Percentiles rank a stretch among this genome's conserved stretches.
Evolutionary conservation across 2,797 vertebrate genomes (phyloP).

Genomic region (Pseudomugil tenellus): DNA sequence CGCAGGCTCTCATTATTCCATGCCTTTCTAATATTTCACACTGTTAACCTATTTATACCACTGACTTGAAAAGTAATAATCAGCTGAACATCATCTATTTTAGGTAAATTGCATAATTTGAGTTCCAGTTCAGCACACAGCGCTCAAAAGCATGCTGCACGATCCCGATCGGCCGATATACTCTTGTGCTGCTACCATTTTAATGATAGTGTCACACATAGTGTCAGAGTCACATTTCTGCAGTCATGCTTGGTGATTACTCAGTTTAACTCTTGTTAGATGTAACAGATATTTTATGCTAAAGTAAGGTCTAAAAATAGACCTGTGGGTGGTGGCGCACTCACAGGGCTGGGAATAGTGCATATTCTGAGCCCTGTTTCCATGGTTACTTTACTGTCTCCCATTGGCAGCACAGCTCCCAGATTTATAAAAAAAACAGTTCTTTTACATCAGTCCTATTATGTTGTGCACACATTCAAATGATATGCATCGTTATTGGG

Average conservation of each 20-base stretch:
- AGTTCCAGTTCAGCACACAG: constrained; percentile 1
- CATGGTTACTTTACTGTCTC: constrained; percentile 76
- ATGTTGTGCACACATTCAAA: constrained; percentile 8
- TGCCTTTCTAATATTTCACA: background rate
- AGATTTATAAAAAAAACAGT: constrained; percentile 54
- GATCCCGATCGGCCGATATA: constrained; percentile 10
- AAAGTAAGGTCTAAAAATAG: constrained; percentile 75
- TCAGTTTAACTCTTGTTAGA: constrained; percentile 76
- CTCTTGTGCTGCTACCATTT: constrained; percentile 50
- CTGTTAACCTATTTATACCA: background rate
- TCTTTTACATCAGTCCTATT: constrained; percentile 33
- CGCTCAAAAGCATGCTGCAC: constrained; percentile 9
- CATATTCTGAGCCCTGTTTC: constrained; percentile 78
- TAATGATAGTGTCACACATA: constrained; percentile 60
- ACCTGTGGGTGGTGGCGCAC: constrained; percentile 57
- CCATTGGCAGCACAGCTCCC: constrained; percentile 36
- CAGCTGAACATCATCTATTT: constrained; percentile 1
- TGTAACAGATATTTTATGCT: constrained; percentile 70
- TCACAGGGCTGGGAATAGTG: constrained; percentile 64
- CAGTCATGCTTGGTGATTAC: constrained; percentile 65
- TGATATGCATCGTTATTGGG: background rate
- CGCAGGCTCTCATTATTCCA: background rate
- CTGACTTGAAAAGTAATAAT: background rate
- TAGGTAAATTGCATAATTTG: background rate
- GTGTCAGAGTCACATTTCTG: constrained; percentile 66